Percentiles rank a stretch among this genome's conserved stretches.
Evolutionary conservation across 2,888 invertebrate genomes (phyloP).

Genomic region (Drosophila infuscata): DNA sequence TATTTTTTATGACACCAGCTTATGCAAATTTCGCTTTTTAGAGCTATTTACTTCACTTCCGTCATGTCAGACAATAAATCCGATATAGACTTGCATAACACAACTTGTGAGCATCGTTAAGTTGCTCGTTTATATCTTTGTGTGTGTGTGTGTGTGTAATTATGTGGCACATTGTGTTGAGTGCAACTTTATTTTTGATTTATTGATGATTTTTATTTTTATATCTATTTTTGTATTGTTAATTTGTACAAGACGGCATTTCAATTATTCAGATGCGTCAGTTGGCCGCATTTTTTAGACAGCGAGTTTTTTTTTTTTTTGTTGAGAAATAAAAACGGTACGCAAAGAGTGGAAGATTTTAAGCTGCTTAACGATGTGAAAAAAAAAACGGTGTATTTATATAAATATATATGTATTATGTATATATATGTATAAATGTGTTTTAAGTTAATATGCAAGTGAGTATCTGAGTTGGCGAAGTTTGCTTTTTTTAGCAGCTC

Average conservation of each 20-base stretch:
- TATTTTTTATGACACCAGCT: conserved; percentile 8
- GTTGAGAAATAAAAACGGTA: conserved; percentile 39
- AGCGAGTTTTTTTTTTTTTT: conserved; percentile 22
- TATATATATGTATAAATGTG: background rate
- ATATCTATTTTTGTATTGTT: conserved; percentile 43
- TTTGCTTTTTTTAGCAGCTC: conserved; percentile 21
- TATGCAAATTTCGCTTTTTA: conserved; percentile 38
- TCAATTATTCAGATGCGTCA: conserved; percentile 63
- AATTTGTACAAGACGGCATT: conserved; percentile 48
- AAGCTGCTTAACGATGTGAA: conserved; percentile 53
- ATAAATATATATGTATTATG: background rate
- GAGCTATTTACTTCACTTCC: background rate
- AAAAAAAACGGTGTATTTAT: conserved; percentile 19
- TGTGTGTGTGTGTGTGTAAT: conserved; percentile 18
- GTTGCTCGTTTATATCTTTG: conserved; percentile 16
- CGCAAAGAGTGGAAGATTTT: conserved; percentile 39
- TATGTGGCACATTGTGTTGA: conserved; percentile 29
- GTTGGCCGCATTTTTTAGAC: conserved; percentile 63
- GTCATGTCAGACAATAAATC: conserved; percentile 18
- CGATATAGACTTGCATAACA: conserved; percentile 41
- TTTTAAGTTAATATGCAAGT: conserved; percentile 2
- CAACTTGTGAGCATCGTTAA: conserved; percentile 45
- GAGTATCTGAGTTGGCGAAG: conserved; percentile 1
- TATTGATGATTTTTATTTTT: conserved; percentile 36
- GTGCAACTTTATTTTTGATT: conserved; percentile 46